A percentile compares a stretch with the other conserved stretches of the same genome.
Conservation (phyloP, 2,113 vertebrate species). For the Baryphthengus martii region DNA sequence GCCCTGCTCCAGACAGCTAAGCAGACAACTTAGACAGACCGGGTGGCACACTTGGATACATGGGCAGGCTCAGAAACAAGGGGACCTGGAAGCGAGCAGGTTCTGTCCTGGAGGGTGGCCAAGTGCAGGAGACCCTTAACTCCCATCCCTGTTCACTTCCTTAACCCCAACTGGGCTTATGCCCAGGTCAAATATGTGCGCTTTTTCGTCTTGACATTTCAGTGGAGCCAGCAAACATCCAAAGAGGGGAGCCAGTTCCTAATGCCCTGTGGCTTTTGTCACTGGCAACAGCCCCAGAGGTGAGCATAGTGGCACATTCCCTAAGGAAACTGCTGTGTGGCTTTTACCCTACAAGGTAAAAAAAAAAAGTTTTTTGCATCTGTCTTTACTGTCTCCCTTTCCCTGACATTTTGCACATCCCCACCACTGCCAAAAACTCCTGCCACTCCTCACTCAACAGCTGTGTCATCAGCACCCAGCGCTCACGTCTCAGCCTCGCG, state of each 20-base stretch:
- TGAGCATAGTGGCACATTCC: background rate
- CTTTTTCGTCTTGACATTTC: background rate
- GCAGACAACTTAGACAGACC: background rate
- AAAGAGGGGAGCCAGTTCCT: background rate
- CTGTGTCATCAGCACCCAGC: background rate
- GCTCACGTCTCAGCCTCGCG: background rate
- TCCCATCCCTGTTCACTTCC: accelerated
- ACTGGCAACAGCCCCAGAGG: background rate
- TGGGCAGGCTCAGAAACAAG: background rate
- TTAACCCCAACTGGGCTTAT: background rate
- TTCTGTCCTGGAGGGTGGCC: background rate
- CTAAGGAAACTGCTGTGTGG: background rate
- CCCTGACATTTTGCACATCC: background rate
- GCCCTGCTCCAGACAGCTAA: background rate
- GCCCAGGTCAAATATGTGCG: background rate
- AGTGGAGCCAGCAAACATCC: background rate
- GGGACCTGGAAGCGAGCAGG: background rate
- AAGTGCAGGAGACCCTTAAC: background rate
- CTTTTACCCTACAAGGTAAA: background rate
- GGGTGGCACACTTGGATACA: background rate
- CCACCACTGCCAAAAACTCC: background rate
- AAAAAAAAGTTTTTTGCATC: background rate
- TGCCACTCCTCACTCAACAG: background rate
- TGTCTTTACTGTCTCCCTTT: background rate
- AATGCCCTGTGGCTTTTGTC: background rate